Percentiles rank a stretch among this genome's conserved stretches.
phyloP scores from a whole-genome alignment of 2,888 invertebrate genomes.

The Troides oblongomaculatus region DNA sequence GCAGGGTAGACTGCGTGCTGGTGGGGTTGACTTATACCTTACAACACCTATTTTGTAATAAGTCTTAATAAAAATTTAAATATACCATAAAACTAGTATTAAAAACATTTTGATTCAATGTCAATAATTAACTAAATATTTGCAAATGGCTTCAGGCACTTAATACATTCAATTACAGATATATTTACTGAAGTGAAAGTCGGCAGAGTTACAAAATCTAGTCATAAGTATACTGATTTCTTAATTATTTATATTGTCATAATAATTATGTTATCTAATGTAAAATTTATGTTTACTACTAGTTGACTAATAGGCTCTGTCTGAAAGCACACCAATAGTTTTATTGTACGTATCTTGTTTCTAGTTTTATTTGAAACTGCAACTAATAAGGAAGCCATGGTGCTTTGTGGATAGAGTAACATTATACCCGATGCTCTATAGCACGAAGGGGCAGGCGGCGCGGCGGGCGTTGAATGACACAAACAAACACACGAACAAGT shows the following conservation, averaged over 20 bases:
- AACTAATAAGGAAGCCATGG: slow-evolving; percentile 26
- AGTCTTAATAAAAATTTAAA: no score
- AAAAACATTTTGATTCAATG: no score
- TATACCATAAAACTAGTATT: no score
- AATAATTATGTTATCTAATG: not conserved
- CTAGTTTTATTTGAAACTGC: slow-evolving; percentile 6
- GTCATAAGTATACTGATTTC: not conserved
- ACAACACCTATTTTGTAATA: no score
- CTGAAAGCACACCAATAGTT: not conserved
- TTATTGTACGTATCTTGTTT: not conserved
- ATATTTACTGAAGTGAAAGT: not conserved
- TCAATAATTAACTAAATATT: not conserved
- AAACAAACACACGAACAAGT: slow-evolving; percentile 76
- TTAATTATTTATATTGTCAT: not conserved
- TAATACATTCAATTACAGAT: not conserved
- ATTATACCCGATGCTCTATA: slow-evolving; percentile 10
- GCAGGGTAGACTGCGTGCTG: no score
- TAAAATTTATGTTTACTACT: not conserved
- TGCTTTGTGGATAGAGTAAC: slow-evolving; percentile 30
- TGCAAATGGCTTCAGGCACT: not conserved
- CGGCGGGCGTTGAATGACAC: slow-evolving; percentile 68
- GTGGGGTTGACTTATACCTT: no score
- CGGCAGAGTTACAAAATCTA: not conserved
- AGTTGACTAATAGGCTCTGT: not conserved
- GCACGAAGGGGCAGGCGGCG: slow-evolving; percentile 12